These are phyloP conservation scores for Perizoma affinitatum DNA, from an alignment of 2,888 invertebrate genomes.

Conservation along the genomic window DNA sequence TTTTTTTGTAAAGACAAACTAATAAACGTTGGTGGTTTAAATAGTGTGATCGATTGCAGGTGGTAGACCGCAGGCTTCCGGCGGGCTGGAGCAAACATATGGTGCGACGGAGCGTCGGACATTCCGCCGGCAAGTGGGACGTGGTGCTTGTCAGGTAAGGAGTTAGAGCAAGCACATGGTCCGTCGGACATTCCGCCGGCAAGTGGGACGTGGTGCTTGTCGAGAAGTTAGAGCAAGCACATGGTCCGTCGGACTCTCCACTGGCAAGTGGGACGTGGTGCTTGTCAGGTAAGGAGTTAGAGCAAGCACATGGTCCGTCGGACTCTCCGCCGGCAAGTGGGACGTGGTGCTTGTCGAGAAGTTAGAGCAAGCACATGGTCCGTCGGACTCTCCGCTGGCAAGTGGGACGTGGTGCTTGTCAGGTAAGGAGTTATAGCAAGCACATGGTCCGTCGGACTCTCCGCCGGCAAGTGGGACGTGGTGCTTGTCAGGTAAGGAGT, in stretches of 20 bases:
- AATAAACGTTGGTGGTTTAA: background rate
- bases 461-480: too few species aligned
- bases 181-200: slow-evolving; percentile 88
- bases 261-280: slow-evolving; percentile 93
- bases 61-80: slow-evolving; percentile 89
- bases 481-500: too few species aligned
- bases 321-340: slow-evolving; percentile 91
- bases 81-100: slow-evolving; percentile 91
- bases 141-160: slow-evolving; percentile 88
- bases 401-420: too few species aligned
- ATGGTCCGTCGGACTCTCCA: slow-evolving; percentile 89
- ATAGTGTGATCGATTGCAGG: slow-evolving; percentile 62
- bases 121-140: slow-evolving; percentile 92
- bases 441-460: too few species aligned
- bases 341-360: slow-evolving; percentile 88
- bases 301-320: slow-evolving; percentile 90
- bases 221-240: slow-evolving; percentile 83
- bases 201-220: slow-evolving; percentile 93
- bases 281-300: slow-evolving; percentile 83
- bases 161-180: slow-evolving; percentile 87
- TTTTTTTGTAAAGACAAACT: too few species aligned
- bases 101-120: slow-evolving; percentile 86
- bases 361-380: slow-evolving; percentile 10
- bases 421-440: too few species aligned
- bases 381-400: too few species aligned